These are phyloP conservation scores for Dinocampus coccinellae DNA, from an alignment of 2,888 invertebrate genomes.

Conservation along the genomic window DNA sequence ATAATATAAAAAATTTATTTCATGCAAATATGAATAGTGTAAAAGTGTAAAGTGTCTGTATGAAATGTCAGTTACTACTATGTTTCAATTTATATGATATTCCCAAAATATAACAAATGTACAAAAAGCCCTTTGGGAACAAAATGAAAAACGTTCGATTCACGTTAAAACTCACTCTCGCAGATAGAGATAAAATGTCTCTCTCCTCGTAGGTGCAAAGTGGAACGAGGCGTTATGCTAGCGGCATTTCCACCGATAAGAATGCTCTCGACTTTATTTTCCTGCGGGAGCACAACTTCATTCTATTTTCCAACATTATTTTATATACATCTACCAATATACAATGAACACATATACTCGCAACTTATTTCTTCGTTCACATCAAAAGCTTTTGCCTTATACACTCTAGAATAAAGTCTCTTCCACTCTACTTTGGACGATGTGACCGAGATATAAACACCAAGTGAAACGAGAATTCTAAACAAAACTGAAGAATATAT, in stretches of 20 bases:
- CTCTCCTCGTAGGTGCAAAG: constrained; percentile 47
- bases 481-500: too few relatives aligned
- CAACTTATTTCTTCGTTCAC: background rate
- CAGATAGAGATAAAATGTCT: constrained; percentile 45
- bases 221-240: constrained; percentile 40
- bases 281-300: constrained; percentile 18
- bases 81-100: background rate
- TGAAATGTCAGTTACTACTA: background rate
- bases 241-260: constrained; percentile 40
- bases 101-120: background rate
- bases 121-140: constrained; percentile 9
- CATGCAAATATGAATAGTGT: background rate
- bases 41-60: constrained; percentile 7
- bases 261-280: constrained; percentile 34
- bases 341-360: background rate
- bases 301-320: background rate
- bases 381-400: constrained; percentile 15
- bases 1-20: background rate
- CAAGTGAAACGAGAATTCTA: background rate
- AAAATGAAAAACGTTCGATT: constrained; percentile 30
- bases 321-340: background rate
- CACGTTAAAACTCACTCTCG: constrained; percentile 28
- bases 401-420: background rate
- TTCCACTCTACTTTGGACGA: background rate
- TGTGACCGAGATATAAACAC: background rate